Evolutionary conservation across 2,797 vertebrate species (phyloP), one percentile per base, ranked within the genome.

Genomic region (Girardinus metallicus): DNA sequence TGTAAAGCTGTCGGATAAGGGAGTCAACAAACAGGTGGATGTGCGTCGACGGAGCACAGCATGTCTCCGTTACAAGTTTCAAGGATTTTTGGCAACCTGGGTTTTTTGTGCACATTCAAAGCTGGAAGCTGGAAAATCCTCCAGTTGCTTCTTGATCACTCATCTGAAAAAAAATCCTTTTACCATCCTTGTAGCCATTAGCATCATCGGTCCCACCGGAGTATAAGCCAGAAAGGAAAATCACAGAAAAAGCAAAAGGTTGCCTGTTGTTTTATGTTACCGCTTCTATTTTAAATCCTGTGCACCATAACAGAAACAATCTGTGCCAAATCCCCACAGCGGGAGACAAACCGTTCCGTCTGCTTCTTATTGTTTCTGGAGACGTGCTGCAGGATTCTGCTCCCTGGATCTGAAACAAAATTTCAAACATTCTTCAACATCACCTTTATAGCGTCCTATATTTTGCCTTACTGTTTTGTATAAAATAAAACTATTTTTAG

Each of bases 161-260:
- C 83, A 90, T 89, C 86, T 85, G 86, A 87, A 87, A 89, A 89
- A 49, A 49, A 86, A 79, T 76, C 76, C 83, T 80, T 89, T 44
- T 80, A 70, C 64, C 5, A 81, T n/a, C 41, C 41, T 44, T 29
- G 41, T 70, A 70, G 66, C 66, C 41, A 70, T 70, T 70, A 70
- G 66, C 66, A 70, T 41, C 5, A 1, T 44, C 1, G 1, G 41
- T 44, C 66, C 41, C 66, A 13, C 41, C 39, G 23, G 66, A 70
- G 2, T 11, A 70, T 26, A 44, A 70, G 66, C 26, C 11, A 70
- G 36, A 26, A 34, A 68, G 36, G 34, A 68, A 41, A 68, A 41
- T 68, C 64, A 41, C 64, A 68, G 21, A 23, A 23, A 39, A 68
- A 68, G 64, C 64, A 41, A 41, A 41, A 68, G 64, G 64, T 41